phyloP scores from a whole-genome alignment of 2,797 vertebrate species.

The Percopsis omiscomaycus region DNA sequence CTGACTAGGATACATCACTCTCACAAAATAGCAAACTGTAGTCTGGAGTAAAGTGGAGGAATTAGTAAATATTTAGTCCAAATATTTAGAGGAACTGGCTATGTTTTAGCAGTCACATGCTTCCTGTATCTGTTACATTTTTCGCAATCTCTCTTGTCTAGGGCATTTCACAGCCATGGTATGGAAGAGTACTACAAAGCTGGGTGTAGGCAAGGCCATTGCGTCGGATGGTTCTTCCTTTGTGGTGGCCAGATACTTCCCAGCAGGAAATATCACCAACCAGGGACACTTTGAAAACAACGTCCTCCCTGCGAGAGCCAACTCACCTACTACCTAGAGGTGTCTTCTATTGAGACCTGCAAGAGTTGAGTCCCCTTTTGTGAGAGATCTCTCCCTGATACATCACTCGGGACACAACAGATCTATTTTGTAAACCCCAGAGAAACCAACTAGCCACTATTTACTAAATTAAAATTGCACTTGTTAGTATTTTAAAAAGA shows the following conservation, averaged over 20 bases:
- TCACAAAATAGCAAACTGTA: no score
- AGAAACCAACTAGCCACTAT: neutral
- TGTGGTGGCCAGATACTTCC: conserved; percentile 95
- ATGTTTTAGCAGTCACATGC: conserved; percentile 9
- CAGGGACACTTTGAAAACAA: conserved; percentile 94
- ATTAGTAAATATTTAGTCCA: conserved; percentile 5
- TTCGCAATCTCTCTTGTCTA: conserved; percentile 47
- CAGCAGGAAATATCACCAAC: conserved; percentile 95
- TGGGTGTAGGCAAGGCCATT: conserved; percentile 91
- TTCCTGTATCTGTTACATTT: neutral
- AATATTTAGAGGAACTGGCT: conserved; percentile 48
- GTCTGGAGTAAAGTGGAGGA: neutral
- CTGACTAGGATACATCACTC: conserved; percentile 16
- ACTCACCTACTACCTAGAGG: conserved; percentile 17
- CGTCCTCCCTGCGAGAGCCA: conserved; percentile 83
- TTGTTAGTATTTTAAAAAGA: conserved; percentile 2
- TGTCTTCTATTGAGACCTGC: neutral
- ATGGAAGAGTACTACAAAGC: conserved; percentile 90
- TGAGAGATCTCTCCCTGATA: neutral
- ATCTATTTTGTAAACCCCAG: neutral
- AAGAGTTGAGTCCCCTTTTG: conserved; percentile 18
- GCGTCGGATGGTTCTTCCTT: conserved; percentile 93
- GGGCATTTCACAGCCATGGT: conserved; percentile 99
- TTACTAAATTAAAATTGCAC: conserved; percentile 1
- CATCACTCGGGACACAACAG: neutral